Base-by-base conservation (phyloP, 2,888 invertebrate species). In the Noctua comes region DNA sequence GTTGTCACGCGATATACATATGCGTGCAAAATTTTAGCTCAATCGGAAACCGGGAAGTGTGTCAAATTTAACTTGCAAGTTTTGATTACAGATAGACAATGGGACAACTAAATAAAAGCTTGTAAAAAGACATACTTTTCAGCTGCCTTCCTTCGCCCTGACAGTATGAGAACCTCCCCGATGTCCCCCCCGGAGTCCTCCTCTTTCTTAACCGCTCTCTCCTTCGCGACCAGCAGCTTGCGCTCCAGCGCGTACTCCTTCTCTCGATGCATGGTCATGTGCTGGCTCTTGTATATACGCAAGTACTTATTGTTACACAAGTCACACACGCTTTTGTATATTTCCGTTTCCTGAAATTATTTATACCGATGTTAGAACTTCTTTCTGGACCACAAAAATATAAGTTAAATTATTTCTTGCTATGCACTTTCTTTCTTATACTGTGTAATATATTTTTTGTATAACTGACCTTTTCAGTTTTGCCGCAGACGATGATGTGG, bases 401-500 rank as follows among this genome's bases (percentile, higher is more conserved):
- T 27, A 11, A 43, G 21, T 31, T 48, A 31, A 31, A 51, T 11
- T 31, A 43, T 51, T 18, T 18, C 16, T 78, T 13, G 13, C n/a
- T 2, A 18, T 13, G 31, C 1, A 3, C 48, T 6, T 46, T 18
- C 24, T 70, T 46, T 43, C n/a, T 10, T 27, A 43, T 43, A 43
- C 43, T 13, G 43, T 43, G 13, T 43, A 13, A 43, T 43, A 43
- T 43, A 43, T 13, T 43, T 43, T 43, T 43, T 43, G 43, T 43
- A 3, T 43, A 16, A 79, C 86, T 76, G 90, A 97, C 97, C 93
- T 97, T 95, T 31, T 96, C 96, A 10, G 96, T 91, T 92, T 97
- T 97, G 31, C 97, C 97, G 89, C 98, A 98, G 73, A 96, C 96
- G 70, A 97, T 91, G 69, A 97, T 92, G 88, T 97, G 97, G 6